Base-by-base conservation (phyloP, 2,113 vertebrate species). In the Cervus canadensis region DNA sequence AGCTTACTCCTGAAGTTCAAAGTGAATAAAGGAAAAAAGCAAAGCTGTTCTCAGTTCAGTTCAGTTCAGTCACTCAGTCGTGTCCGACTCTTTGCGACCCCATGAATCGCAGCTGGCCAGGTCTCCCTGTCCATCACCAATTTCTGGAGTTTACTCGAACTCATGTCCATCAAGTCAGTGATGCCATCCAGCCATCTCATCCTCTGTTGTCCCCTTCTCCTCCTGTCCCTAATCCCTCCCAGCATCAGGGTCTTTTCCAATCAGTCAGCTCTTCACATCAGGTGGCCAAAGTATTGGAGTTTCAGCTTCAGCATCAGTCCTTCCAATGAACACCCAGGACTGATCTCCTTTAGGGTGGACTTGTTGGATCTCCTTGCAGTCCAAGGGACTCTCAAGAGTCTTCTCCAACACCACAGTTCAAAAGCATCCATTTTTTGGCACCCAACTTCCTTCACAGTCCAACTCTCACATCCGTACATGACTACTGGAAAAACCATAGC, bases 341-440 rank as follows among this genome's bases (percentile, higher is more conserved):
- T 64, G 62, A 9, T 64, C 62, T 64, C 15, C 62, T 64, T 64
- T n/a, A 64, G 30, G 30, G n/a, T 64, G 62, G 60, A 33, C 3
- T 64, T 15, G 7, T n/a, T 64, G 62, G 1, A 64, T 64, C 7
- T 64, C 30, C 30, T n/a, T 64, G 30, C 30, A n/a, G 62, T 64
- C 30, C 7, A 64, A 8, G 7, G 62, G 15, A n/a, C 62, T 64
- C 30, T 62, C 15, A n/a, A 64, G 30, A n/a, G 62, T 64, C 62
- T 64, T 64, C 15, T 64, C 30, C 30, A 64, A 17, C 30, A n/a
- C 6, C 30, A 64, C 62, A 17, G 15, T 64, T 64, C 62, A 64
- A 64, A 64, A 64, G 30, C 62, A 17, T n/a, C 30, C n/a, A 4
- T 64, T 64, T 33, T 64, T n/a, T 7, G 0, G 15, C 0, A 0